Evolutionary conservation across 2,888 invertebrate species (phyloP).

Genomic region (Acrocyrtus sp.): DNA sequence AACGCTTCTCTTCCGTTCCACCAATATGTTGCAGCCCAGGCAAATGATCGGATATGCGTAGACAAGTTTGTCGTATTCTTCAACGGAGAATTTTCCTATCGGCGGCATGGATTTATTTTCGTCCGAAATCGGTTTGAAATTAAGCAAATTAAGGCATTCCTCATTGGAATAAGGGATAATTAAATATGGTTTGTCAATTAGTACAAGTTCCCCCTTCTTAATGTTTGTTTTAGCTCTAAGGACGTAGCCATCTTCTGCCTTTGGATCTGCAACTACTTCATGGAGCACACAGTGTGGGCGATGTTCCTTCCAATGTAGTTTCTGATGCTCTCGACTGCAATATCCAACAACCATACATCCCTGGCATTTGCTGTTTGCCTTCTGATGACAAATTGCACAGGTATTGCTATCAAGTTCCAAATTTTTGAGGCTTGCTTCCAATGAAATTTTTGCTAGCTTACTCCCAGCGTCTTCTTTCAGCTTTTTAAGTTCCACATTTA

Average conservation of each 20-base stretch:
- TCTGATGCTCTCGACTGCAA: slow-evolving; percentile 23
- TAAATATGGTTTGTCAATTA: slow-evolving; percentile 10
- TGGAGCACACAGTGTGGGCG: slow-evolving; percentile 2
- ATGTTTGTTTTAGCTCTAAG: slow-evolving; percentile 16
- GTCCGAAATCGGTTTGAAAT: not conserved
- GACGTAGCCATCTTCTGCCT: not conserved
- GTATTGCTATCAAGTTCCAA: not conserved
- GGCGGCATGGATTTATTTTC: slow-evolving; percentile 5
- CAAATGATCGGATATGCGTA: not conserved
- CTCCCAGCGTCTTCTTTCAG: slow-evolving; percentile 4
- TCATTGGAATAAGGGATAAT: not conserved
- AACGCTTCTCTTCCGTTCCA: not conserved
- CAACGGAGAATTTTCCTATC: not conserved
- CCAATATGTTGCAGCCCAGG: not conserved
- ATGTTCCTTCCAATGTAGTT: slow-evolving; percentile 20
- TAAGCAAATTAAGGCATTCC: slow-evolving; percentile 4
- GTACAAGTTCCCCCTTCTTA: slow-evolving; percentile 19
- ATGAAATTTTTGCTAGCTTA: not conserved
- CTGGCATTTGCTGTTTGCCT: slow-evolving; percentile 9
- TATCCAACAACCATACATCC: slow-evolving; percentile 13
- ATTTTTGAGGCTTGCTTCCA: too few species aligned
- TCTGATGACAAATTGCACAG: slow-evolving; percentile 5
- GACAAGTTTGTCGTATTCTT: not conserved
- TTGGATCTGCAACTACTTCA: slow-evolving; percentile 2
- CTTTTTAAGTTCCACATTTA: not conserved